Percentiles rank a stretch among this genome's conserved stretches.
Evolutionary conservation across 2,888 invertebrate genomes (phyloP).

Genomic region (Drosophila falleni): DNA sequence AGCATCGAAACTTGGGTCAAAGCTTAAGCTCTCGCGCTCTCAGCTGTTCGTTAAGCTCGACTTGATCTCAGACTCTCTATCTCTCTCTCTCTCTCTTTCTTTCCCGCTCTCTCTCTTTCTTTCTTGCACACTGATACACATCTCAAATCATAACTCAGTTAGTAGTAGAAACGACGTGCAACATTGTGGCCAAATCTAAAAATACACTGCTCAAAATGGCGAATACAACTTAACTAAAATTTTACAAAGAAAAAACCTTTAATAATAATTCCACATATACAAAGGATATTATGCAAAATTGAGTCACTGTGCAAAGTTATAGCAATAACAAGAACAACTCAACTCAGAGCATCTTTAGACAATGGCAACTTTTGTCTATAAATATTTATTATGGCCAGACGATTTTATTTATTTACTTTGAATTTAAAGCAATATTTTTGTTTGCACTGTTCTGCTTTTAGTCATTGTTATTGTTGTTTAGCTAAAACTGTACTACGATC

Average conservation of each 20-base stretch:
- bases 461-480: constrained; percentile 27
- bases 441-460: constrained; percentile 39
- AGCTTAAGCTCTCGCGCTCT: constrained; percentile 36
- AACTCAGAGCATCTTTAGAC: constrained; percentile 63
- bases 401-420: constrained; percentile 66
- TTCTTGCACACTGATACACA: constrained; percentile 49
- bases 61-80: constrained; percentile 1
- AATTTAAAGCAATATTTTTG: constrained; percentile 59
- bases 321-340: constrained; percentile 15
- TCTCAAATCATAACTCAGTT: constrained; percentile 47
- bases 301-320: constrained; percentile 41
- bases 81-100: constrained; percentile 23
- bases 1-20: constrained; percentile 27
- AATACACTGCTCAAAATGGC: constrained; percentile 42
- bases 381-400: constrained; percentile 64
- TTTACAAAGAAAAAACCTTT: constrained; percentile 13
- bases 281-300: background rate
- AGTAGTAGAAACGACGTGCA: constrained; percentile 45
- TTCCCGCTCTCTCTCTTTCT: constrained; percentile 32
- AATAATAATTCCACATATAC: background rate
- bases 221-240: constrained; percentile 5
- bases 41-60: constrained; percentile 5
- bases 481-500: constrained; percentile 41
- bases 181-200: constrained; percentile 30
- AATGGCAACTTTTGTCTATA: constrained; percentile 67